A percentile compares a stretch with the other conserved stretches of the same genome.
Conservation (phyloP, 2,797 vertebrate genomes). For the Vultur gryphus region DNA sequence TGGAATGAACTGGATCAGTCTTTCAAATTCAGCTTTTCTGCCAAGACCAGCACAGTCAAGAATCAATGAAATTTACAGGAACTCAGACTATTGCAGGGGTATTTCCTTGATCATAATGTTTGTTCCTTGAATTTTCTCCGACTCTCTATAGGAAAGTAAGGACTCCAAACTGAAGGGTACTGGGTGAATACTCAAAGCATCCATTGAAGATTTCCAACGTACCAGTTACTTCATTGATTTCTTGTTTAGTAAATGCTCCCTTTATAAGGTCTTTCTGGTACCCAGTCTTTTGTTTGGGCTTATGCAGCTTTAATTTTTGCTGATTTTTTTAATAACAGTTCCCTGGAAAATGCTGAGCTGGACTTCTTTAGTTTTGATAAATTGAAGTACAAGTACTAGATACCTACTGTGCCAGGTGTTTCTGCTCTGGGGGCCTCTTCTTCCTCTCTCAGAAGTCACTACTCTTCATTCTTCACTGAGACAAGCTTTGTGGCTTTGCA, state of each 20-base stretch:
- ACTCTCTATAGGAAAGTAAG: background rate
- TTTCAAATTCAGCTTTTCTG: background rate
- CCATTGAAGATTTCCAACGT: background rate
- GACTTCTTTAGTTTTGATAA: background rate
- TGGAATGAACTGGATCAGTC: background rate
- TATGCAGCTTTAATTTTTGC: background rate
- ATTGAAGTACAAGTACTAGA: background rate
- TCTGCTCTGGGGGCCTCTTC: background rate
- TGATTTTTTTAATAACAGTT: background rate
- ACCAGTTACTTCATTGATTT: background rate
- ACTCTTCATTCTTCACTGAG: background rate
- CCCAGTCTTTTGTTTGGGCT: background rate
- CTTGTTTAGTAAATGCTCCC: background rate
- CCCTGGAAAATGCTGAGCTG: background rate
- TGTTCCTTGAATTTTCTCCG: background rate
- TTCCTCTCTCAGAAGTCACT: background rate
- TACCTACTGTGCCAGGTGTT: background rate
- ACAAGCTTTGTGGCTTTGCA: background rate
- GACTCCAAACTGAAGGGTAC: background rate
- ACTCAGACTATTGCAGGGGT: background rate
- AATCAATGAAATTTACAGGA: background rate
- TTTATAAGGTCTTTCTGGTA: background rate
- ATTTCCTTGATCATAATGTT: background rate
- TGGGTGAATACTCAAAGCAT: background rate
- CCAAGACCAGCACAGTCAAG: background rate